Evolutionary conservation across 2,888 invertebrate species (phyloP).

Genomic region (Sarcophaga rosellei): DNA sequence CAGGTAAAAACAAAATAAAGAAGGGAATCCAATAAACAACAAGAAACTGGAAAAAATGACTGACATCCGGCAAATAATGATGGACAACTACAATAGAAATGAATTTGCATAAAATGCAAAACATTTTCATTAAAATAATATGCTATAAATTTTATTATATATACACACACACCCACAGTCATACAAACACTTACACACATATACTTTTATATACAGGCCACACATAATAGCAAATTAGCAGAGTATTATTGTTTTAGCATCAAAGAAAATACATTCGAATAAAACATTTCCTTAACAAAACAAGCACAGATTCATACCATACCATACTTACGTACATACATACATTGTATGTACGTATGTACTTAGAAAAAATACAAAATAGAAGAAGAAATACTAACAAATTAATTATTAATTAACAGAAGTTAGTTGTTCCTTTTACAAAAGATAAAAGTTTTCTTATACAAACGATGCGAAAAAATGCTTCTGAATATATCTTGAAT

Average conservation of each 20-base stretch:
- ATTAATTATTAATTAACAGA: constrained; percentile 53
- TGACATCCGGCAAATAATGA: constrained; percentile 69
- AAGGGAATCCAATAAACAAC: not conserved
- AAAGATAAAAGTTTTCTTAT: not conserved
- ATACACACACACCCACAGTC: too few species aligned
- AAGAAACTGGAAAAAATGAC: constrained; percentile 57
- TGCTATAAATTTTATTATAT: not conserved
- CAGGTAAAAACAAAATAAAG: constrained; percentile 1
- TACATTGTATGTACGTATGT: not conserved
- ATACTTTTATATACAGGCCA: not conserved
- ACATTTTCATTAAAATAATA: constrained; percentile 9
- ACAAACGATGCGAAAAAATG: too few species aligned
- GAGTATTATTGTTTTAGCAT: constrained; percentile 29
- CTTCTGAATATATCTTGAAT: too few species aligned
- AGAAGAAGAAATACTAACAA: not conserved
- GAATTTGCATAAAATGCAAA: constrained; percentile 62
- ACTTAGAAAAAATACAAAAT: not conserved
- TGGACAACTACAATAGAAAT: constrained; percentile 63
- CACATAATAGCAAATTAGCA: constrained; percentile 37
- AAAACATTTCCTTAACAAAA: not conserved
- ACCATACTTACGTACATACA: not conserved
- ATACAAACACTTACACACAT: not conserved
- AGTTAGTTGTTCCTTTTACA: not conserved
- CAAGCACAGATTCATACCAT: not conserved
- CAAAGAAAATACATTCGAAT: not conserved